Evolutionary conservation across 2,888 invertebrate species (phyloP).

Genomic region (Cheilosia impressa): DNA sequence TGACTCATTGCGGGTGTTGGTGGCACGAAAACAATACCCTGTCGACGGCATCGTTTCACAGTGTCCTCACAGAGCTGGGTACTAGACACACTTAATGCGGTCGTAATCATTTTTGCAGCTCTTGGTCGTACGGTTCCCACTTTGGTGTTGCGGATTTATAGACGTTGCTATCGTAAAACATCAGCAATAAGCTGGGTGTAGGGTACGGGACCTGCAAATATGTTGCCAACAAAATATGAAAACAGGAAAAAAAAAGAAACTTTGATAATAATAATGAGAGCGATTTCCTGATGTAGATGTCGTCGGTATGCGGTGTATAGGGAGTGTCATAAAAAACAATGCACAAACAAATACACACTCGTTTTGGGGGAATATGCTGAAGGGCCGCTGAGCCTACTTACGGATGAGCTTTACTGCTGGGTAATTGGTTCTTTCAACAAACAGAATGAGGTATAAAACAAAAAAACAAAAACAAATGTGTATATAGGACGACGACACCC

Average conservation of each 20-base stretch:
- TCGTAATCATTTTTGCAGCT: conserved; percentile 20
- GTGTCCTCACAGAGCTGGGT: not conserved
- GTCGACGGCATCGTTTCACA: conserved; percentile 3
- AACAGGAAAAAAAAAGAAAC: not conserved
- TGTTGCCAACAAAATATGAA: not conserved
- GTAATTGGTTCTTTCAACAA: conserved; percentile 7
- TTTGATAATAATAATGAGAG: conserved; percentile 4
- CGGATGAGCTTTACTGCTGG: conserved; percentile 11
- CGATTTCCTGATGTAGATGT: not conserved
- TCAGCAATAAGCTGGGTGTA: not conserved
- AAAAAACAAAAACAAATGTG: not conserved
- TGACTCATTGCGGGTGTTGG: conserved; percentile 5
- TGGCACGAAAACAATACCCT: conserved; percentile 16
- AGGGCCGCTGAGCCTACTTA: conserved; percentile 13
- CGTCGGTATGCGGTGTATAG: not conserved
- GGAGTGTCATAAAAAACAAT: conserved; percentile 1
- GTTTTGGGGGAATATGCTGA: conserved; percentile 9
- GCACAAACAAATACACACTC: not conserved
- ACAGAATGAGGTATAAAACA: not conserved
- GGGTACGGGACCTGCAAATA: not conserved
- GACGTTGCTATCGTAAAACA: conserved; percentile 17
- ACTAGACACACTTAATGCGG: conserved; percentile 18
- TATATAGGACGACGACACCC: not conserved
- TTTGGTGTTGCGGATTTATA: conserved; percentile 18
- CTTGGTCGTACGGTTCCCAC: conserved; percentile 11